Percentiles rank a stretch among this genome's conserved stretches.
Conservation (phyloP, 30 jellyfish, hydroid and myxozoan genomes). For the Sanderia malayensis region DNA sequence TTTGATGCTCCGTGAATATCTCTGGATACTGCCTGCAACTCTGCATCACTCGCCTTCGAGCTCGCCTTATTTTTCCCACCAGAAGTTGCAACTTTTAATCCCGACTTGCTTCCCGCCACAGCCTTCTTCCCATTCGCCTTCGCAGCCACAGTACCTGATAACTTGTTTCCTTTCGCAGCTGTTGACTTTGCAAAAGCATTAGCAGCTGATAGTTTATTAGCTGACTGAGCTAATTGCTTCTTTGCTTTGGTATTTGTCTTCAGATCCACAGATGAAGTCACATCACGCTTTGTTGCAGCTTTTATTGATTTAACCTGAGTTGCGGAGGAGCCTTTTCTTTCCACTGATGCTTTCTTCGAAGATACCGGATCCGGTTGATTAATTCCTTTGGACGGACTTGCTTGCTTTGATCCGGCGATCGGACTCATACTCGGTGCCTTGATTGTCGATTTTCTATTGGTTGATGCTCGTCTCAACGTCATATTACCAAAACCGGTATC, state of each 20-base stretch:
- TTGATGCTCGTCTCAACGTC: not conserved
- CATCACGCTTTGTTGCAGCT: not conserved
- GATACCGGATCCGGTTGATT: not conserved
- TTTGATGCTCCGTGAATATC: too few relatives aligned
- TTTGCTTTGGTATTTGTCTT: not conserved
- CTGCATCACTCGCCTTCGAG: too few relatives aligned
- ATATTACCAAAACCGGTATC: not conserved
- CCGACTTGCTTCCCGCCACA: too few relatives aligned
- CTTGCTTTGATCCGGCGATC: constrained; percentile 5
- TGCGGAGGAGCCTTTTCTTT: not conserved
- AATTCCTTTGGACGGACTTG: not conserved
- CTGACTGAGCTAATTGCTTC: not conserved
- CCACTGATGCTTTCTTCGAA: not conserved
- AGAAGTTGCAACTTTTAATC: too few relatives aligned
- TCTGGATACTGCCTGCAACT: too few relatives aligned
- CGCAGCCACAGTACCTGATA: too few relatives aligned
- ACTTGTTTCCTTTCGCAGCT: too few relatives aligned
- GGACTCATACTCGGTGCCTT: constrained; percentile 8
- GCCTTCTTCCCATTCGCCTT: too few relatives aligned
- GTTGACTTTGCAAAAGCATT: not conserved
- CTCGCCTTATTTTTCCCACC: too few relatives aligned
- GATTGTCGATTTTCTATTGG: not conserved
- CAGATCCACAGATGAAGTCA: not conserved
- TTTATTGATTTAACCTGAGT: not conserved
- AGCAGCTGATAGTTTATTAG: constrained; percentile 3